Evolutionary conservation across 2,797 vertebrate species (phyloP).

Genomic region (Clarias fuscus): DNA sequence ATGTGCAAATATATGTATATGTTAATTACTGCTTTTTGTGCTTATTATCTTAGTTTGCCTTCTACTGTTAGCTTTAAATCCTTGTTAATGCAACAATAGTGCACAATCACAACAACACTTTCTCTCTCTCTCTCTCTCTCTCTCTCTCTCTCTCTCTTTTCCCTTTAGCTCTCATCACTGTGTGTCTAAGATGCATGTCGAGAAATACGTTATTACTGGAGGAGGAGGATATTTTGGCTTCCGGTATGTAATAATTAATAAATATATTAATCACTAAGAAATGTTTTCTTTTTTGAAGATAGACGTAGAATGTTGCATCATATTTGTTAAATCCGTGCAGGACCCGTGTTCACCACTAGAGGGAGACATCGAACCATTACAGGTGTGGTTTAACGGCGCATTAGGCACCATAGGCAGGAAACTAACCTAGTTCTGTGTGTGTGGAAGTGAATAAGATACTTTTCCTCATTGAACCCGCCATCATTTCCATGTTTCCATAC

Average conservation of each 20-base stretch:
- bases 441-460: neutral
- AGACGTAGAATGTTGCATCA: neutral
- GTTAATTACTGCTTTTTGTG: neutral
- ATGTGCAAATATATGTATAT: neutral
- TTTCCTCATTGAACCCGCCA: neutral
- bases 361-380: constrained; percentile 9
- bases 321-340: neutral
- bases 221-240: constrained; percentile 93
- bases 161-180: neutral
- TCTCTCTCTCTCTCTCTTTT: neutral
- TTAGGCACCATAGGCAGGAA: too few species aligned
- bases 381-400: neutral
- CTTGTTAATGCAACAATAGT: neutral
- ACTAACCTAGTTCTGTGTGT: too few species aligned
- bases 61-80: too few species aligned
- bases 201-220: constrained; percentile 83
- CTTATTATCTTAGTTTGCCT: neutral
- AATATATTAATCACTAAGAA: neutral
- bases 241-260: constrained; percentile 76
- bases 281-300: neutral
- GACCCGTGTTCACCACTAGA: neutral
- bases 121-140: neutral
- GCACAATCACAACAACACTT: neutral
- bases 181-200: constrained; percentile 26
- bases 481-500: neutral